These are phyloP conservation scores for Cydia splendana DNA, from an alignment of 1,140 invertebrate species.

Conservation along the genomic window DNA sequence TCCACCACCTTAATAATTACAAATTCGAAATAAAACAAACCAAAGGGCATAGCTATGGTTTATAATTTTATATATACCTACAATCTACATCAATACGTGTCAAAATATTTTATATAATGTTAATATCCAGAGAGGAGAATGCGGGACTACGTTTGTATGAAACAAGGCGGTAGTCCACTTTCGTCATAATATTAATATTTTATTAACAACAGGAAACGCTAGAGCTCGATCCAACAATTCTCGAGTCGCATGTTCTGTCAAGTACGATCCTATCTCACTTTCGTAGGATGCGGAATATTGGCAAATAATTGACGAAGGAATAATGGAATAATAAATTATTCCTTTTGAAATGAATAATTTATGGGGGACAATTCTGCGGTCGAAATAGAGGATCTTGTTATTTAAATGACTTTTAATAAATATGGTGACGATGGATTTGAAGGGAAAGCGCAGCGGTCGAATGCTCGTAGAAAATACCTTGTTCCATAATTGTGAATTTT, in stretches of 20 bases:
- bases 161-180: too few species aligned
- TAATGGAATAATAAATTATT: constrained; percentile 13
- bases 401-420: neutral
- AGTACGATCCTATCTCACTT: constrained; percentile 3
- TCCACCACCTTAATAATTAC: too few species aligned
- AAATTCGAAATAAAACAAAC: too few species aligned
- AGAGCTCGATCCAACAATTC: neutral
- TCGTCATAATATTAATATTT: too few species aligned
- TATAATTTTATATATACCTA: too few species aligned
- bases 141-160: too few species aligned
- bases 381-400: neutral
- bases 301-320: constrained; percentile 29
- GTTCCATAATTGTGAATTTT: too few species aligned
- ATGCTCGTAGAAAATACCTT: too few species aligned
- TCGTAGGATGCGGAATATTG: constrained; percentile 16
- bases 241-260: neutral
- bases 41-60: too few species aligned
- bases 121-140: too few species aligned
- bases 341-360: constrained; percentile 24
- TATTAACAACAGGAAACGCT: neutral
- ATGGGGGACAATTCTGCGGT: constrained; percentile 2
- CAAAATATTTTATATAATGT: too few species aligned
- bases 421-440: constrained; percentile 3
- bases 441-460: neutral
- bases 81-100: too few species aligned